Percentiles rank a stretch among this genome's conserved stretches.
phyloP scores from a whole-genome alignment of 2,113 vertebrate genomes.

The Pteropus alecto region DNA sequence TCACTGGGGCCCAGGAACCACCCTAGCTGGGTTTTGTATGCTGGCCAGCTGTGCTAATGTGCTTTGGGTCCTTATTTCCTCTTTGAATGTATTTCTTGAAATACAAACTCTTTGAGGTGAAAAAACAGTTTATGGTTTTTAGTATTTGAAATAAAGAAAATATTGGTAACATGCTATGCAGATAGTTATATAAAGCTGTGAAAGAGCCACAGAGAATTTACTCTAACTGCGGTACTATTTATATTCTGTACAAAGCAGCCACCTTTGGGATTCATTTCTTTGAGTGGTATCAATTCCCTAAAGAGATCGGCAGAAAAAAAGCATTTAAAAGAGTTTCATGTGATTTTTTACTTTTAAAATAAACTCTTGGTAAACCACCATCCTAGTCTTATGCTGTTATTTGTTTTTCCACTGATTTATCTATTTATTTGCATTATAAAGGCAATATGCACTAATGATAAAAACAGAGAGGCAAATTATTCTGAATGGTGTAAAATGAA shows the following conservation, averaged over 20 bases:
- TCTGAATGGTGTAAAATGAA: neutral
- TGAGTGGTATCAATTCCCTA: neutral
- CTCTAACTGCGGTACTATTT: neutral
- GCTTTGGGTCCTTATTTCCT: neutral
- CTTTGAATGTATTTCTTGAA: neutral
- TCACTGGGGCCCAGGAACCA: neutral
- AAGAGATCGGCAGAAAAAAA: neutral
- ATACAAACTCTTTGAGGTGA: neutral
- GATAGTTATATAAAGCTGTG: neutral
- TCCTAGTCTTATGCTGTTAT: neutral
- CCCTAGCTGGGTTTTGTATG: neutral
- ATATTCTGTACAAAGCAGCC: neutral
- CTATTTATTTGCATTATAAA: constrained; percentile 17
- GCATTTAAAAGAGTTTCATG: neutral
- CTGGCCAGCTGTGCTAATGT: neutral
- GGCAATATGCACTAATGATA: neutral
- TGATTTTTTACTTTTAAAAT: constrained; percentile 7
- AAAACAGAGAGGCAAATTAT: constrained; percentile 7
- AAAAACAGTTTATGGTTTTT: neutral
- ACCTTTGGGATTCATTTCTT: neutral
- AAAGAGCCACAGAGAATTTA: neutral
- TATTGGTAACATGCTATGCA: neutral
- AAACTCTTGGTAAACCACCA: neutral
- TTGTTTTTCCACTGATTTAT: neutral
- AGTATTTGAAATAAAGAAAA: constrained; percentile 24